Conservation (phyloP, 2,888 invertebrate genomes). For the Siphonodentalium dalli region DNA sequence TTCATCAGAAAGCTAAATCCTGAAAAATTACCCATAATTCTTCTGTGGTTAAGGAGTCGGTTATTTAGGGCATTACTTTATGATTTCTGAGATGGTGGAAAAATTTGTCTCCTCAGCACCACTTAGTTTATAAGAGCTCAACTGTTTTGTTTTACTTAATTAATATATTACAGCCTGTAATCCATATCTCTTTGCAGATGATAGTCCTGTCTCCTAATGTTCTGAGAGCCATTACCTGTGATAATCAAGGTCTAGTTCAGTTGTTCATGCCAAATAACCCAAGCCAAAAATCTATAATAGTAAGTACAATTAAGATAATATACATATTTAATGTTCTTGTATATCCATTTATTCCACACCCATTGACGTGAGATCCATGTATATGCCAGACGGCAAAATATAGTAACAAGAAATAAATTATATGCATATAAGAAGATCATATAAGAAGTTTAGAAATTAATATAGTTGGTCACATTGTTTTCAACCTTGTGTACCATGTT, state of each 20-base stretch:
- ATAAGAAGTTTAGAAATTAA: not conserved
- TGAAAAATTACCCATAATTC: too few relatives aligned
- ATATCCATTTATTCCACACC: not conserved
- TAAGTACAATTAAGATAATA: slow-evolving; percentile 10
- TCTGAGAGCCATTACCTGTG: slow-evolving; percentile 41
- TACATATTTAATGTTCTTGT: not conserved
- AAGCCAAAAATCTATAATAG: slow-evolving; percentile 23
- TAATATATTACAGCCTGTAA: not conserved
- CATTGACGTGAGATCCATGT: too few relatives aligned
- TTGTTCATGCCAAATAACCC: slow-evolving; percentile 29
- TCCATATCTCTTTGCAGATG: slow-evolving; percentile 33
- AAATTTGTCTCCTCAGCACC: too few relatives aligned
- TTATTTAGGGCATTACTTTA: too few relatives aligned
- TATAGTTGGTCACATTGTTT: not conserved
- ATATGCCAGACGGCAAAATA: too few relatives aligned
- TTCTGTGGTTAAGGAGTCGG: too few relatives aligned
- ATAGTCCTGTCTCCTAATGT: slow-evolving; percentile 38
- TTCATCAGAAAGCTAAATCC: too few relatives aligned
- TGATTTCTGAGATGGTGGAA: too few relatives aligned
- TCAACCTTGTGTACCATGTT: too few relatives aligned
- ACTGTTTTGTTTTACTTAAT: not conserved
- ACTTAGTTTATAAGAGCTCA: too few relatives aligned
- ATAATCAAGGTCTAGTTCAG: slow-evolving; percentile 30
- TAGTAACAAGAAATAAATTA: too few relatives aligned
- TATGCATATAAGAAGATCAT: too few relatives aligned